These are phyloP conservation scores for Polyploca ridens DNA, from an alignment of 2,888 invertebrate species.

Conservation along the genomic window DNA sequence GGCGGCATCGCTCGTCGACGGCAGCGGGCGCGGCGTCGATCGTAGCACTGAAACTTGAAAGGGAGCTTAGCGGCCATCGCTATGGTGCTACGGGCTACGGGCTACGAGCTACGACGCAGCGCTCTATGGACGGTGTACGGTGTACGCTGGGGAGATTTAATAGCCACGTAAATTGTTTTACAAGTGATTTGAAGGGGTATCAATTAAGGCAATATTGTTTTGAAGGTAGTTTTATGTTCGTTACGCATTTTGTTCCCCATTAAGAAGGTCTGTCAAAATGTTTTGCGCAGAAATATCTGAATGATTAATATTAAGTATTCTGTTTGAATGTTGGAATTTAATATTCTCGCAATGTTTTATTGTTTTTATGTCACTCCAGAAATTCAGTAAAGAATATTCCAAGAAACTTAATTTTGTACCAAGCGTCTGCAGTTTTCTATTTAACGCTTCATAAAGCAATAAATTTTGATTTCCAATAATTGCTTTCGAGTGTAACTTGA, in stretches of 20 bases:
- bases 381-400: conserved; percentile 21
- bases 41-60: conserved; percentile 62
- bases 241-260: too few relatives aligned
- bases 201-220: not conserved
- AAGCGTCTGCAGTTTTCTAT: conserved; percentile 23
- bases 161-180: not conserved
- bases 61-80: conserved; percentile 32
- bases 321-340: not conserved
- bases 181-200: not conserved
- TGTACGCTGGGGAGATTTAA: conserved; percentile 28
- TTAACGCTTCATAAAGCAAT: conserved; percentile 22
- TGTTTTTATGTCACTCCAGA: not conserved
- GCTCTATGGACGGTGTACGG: conserved; percentile 28
- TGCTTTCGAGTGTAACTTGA: conserved; percentile 21
- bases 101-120: conserved; percentile 33
- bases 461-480: conserved; percentile 22
- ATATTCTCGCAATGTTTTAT: not conserved
- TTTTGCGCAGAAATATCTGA: not conserved
- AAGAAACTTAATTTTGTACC: conserved; percentile 21
- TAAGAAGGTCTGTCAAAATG: too few relatives aligned
- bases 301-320: not conserved
- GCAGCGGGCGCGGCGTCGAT: conserved; percentile 54
- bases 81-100: conserved; percentile 43
- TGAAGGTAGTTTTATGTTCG: too few relatives aligned
- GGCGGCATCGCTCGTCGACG: conserved; percentile 54